Conservation (phyloP, 2,888 invertebrate genomes). For the Trilocha varians region DNA sequence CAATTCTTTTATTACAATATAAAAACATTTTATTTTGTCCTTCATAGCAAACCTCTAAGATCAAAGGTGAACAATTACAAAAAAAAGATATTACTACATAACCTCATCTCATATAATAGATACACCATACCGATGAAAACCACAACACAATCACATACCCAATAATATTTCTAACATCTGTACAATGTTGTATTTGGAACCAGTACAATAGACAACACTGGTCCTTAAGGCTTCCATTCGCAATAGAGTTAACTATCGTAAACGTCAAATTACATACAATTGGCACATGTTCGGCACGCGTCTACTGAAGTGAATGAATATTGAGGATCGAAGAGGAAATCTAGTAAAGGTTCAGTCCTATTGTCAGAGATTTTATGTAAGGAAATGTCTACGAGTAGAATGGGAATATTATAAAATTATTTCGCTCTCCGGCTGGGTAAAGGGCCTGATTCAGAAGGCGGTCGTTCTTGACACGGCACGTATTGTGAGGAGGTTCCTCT, state of each 20-base stretch:
- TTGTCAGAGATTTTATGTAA: not conserved
- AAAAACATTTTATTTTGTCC: too few species aligned
- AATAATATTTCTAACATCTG: not conserved
- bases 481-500: too few species aligned
- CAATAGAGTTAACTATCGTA: not conserved
- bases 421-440: too few species aligned
- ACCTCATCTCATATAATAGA: not conserved
- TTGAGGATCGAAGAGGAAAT: constrained; percentile 25
- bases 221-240: not conserved
- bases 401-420: too few species aligned
- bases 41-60: too few species aligned
- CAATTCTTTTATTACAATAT: too few species aligned
- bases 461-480: too few species aligned
- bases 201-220: not conserved
- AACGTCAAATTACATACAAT: constrained; percentile 12
- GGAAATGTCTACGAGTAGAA: not conserved
- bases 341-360: constrained; percentile 7
- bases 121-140: not conserved
- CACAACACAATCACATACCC: not conserved
- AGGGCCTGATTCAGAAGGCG: too few species aligned
- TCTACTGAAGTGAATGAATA: constrained; percentile 33
- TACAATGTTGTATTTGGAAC: not conserved
- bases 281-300: constrained; percentile 29
- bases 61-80: too few species aligned
- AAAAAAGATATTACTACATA: not conserved